phyloP scores from a whole-genome alignment of 2,113 vertebrate genomes.

The Epinephelus cyanopodus region DNA sequence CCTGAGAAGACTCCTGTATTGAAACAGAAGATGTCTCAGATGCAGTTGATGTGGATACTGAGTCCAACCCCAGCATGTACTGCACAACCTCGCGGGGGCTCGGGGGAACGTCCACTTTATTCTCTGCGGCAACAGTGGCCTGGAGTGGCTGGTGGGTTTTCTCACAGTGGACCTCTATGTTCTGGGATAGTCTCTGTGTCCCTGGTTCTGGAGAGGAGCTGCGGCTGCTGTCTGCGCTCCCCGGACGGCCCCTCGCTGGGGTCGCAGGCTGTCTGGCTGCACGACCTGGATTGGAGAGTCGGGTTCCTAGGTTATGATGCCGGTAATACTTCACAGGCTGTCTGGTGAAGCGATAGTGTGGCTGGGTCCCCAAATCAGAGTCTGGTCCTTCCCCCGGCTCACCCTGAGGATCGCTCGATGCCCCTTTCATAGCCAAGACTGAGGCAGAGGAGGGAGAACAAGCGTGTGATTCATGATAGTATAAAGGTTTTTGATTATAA shows the following conservation, averaged over 20 bases:
- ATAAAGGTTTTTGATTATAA: constrained; percentile 1
- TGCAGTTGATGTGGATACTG: constrained; percentile 20
- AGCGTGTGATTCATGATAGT: constrained; percentile 10
- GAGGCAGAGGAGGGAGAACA: constrained; percentile 27
- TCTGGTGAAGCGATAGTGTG: constrained; percentile 86
- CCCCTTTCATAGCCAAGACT: constrained; percentile 83
- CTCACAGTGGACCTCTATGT: constrained; percentile 78
- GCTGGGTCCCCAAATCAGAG: constrained; percentile 65
- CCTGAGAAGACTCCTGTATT: constrained; percentile 5
- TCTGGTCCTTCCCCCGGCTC: constrained; percentile 36
- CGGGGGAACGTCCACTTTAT: constrained; percentile 26
- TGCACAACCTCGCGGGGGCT: constrained; percentile 67
- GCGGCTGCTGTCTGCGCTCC: constrained; percentile 70
- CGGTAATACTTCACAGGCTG: constrained; percentile 88
- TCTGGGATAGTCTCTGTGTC: constrained; percentile 34
- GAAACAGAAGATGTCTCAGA: constrained; percentile 5
- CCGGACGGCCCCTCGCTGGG: constrained; percentile 44
- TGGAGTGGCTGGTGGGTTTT: constrained; percentile 76
- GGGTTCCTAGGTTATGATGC: constrained; percentile 55
- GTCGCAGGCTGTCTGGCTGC: constrained; percentile 26
- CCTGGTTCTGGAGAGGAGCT: constrained; percentile 76
- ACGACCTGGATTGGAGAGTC: constrained; percentile 62
- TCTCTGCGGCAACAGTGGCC: constrained; percentile 14
- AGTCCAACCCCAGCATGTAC: constrained; percentile 73
- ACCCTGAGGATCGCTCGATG: constrained; percentile 48